Evolutionary conservation across 1,140 invertebrate genomes (phyloP).

Genomic region (Achroia grisella): DNA sequence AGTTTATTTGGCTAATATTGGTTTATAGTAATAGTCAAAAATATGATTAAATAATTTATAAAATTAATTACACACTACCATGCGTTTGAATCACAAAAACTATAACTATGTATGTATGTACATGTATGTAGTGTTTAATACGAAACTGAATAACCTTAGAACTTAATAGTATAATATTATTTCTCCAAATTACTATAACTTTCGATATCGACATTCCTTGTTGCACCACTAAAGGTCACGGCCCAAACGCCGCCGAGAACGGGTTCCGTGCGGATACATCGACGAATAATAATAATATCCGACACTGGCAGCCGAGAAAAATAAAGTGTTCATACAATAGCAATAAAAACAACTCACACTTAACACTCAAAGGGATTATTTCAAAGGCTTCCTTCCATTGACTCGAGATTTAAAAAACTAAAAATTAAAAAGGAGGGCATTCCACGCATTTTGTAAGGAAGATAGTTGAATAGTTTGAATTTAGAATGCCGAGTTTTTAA

Average conservation of each 20-base stretch:
- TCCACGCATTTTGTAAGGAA: constrained; percentile 24
- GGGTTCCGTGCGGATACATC: constrained; percentile 45
- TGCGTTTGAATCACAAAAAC: too few species aligned
- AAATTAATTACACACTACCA: too few species aligned
- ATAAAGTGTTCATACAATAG: constrained; percentile 41
- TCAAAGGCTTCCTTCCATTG: constrained; percentile 18
- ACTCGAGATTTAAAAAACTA: constrained; percentile 9
- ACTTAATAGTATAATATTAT: too few species aligned
- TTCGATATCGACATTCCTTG: constrained; percentile 27
- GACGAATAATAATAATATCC: constrained; percentile 54
- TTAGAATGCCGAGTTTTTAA: constrained; percentile 17
- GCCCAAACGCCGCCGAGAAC: constrained; percentile 50
- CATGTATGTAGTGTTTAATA: too few species aligned
- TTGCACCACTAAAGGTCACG: constrained; percentile 50
- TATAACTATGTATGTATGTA: too few species aligned
- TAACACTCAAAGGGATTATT: constrained; percentile 28
- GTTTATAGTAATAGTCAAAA: too few species aligned
- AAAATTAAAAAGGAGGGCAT: constrained; percentile 16
- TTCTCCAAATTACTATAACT: too few species aligned
- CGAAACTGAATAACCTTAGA: too few species aligned
- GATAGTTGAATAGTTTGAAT: constrained; percentile 25
- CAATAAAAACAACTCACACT: constrained; percentile 39
- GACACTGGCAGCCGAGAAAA: constrained; percentile 31
- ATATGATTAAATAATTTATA: too few species aligned
- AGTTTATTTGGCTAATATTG: too few species aligned